Conservation (phyloP, 2,113 vertebrate genomes). For the Phalacrocorax aristotelis region DNA sequence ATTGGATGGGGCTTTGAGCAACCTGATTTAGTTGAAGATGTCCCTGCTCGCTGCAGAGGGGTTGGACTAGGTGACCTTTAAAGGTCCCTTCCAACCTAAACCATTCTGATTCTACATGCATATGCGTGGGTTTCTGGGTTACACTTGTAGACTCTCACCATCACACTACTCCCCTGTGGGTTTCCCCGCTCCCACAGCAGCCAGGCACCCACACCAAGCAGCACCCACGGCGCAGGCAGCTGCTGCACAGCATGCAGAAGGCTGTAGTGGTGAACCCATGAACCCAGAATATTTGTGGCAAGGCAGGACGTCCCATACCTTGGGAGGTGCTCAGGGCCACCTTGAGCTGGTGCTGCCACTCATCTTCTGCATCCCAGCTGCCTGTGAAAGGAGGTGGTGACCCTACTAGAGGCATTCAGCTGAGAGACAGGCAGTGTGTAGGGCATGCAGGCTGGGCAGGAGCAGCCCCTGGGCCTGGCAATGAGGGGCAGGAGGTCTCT, state of each 20-base stretch:
- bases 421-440: too few relatives aligned
- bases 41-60: not conserved
- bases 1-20: not conserved
- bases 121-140: not conserved
- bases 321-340: rapidly evolving
- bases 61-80: not conserved
- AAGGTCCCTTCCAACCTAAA: not conserved
- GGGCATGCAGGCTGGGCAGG: not conserved
- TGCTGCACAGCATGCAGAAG: not conserved
- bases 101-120: not conserved
- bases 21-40: not conserved
- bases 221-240: not conserved
- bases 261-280: not conserved
- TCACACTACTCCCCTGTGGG: rapidly evolving
- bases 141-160: not conserved
- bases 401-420: not conserved
- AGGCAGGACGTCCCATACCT: not conserved
- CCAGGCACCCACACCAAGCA: rapidly evolving
- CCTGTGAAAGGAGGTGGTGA: not conserved
- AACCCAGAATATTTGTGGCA: rapidly evolving
- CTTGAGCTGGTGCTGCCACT: not conserved
- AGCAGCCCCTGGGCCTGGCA: not conserved
- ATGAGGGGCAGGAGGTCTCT: not conserved
- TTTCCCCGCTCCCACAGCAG: not conserved
- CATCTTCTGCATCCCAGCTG: not conserved